Evolutionary conservation across 2,113 vertebrate genomes (phyloP).

Genomic region (Sceloporus tristichus): DNA sequence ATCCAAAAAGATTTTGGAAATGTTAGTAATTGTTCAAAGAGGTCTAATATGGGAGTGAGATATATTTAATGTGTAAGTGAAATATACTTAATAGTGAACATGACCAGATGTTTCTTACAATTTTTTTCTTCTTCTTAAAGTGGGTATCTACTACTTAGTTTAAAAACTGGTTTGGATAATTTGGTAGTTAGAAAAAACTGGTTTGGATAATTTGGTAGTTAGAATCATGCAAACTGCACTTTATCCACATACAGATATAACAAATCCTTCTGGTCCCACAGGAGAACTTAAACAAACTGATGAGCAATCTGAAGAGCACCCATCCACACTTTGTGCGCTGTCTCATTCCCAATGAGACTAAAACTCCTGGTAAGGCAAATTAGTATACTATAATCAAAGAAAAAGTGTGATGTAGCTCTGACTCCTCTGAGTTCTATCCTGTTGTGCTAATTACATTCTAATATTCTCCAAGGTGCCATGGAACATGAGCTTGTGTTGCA

Average conservation of each 20-base stretch:
- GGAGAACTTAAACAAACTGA: conserved; percentile 95
- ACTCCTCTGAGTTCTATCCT: background rate
- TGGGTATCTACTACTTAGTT: background rate
- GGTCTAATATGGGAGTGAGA: too few relatives aligned
- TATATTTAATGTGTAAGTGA: too few relatives aligned
- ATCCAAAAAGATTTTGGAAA: background rate
- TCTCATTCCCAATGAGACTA: conserved; percentile 94
- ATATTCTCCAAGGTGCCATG: conserved; percentile 81
- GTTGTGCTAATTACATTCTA: background rate
- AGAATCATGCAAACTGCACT: background rate
- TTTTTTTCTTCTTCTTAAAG: background rate
- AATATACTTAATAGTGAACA: background rate
- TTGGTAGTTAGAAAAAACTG: background rate
- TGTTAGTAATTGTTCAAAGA: background rate
- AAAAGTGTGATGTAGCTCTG: background rate
- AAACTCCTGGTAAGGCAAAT: conserved; percentile 86
- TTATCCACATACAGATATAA: background rate
- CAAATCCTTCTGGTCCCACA: conserved; percentile 64
- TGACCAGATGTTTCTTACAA: background rate
- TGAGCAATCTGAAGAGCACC: conserved; percentile 91
- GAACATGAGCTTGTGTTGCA: conserved; percentile 89
- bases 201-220: background rate
- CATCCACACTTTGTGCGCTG: conserved; percentile 95
- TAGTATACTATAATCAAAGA: background rate
- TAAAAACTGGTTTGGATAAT: background rate